Evolutionary conservation across 92 coral and sea anemone genomes (phyloP).

Genomic region (Parazoanthus darwini): DNA sequence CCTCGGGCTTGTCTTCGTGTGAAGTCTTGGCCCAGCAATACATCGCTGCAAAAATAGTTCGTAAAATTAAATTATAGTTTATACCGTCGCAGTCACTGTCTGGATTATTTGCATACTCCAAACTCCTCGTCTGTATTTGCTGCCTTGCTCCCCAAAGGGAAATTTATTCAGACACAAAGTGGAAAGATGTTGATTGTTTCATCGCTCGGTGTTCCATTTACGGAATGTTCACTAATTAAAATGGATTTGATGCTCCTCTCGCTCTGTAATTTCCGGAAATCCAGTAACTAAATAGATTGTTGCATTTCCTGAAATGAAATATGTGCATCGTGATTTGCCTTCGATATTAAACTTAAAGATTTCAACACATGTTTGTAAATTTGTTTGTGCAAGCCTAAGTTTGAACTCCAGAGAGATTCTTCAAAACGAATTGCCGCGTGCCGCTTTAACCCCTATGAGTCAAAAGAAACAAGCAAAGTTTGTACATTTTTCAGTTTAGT

Average conservation of each 20-base stretch:
- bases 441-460: not conserved
- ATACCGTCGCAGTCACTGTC: not conserved
- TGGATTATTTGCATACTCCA: constrained; percentile 4
- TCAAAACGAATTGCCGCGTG: not conserved
- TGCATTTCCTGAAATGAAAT: constrained; percentile 56
- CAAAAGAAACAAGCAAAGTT: not conserved
- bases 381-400: not conserved
- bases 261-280: constrained; percentile 44
- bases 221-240: constrained; percentile 15
- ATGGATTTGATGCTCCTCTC: not conserved
- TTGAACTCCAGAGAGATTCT: not conserved
- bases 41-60: not conserved
- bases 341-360: constrained; percentile 6
- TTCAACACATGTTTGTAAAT: constrained; percentile 20
- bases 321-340: constrained; percentile 15
- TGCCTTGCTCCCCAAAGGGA: not conserved
- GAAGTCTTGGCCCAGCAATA: constrained; percentile 3
- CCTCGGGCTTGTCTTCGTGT: constrained; percentile 8
- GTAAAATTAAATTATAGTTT: not conserved
- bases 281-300: constrained; percentile 51
- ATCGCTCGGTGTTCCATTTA: not conserved
- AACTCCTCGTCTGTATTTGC: constrained; percentile 1
- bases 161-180: not conserved
- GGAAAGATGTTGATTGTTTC: not conserved
- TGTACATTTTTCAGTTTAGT: not conserved